Conservation (phyloP, 1,140 invertebrate genomes). For the Lasioglossum baleicum region DNA sequence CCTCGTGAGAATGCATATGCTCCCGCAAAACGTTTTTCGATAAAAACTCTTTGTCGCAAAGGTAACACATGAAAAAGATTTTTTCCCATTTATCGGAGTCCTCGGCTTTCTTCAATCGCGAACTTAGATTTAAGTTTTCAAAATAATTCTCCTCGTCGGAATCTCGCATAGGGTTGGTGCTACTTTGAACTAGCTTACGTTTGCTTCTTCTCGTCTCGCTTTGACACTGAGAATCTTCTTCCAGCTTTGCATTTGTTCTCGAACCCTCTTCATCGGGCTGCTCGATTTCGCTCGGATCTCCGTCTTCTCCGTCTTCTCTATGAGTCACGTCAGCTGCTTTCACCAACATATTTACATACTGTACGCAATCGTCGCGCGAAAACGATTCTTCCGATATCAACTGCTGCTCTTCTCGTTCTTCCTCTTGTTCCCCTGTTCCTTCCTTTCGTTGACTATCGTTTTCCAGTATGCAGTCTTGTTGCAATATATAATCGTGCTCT, state of each 20-base stretch:
- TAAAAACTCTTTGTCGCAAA: slow-evolving; percentile 77
- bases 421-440: background rate
- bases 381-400: slow-evolving; percentile 11
- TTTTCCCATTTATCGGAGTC: slow-evolving; percentile 68
- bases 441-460: background rate
- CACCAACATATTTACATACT: slow-evolving; percentile 19
- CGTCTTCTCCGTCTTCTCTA: slow-evolving; percentile 2
- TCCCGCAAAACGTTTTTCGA: slow-evolving; percentile 76
- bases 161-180: slow-evolving; percentile 47
- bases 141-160: slow-evolving; percentile 77
- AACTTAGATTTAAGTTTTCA: slow-evolving; percentile 77
- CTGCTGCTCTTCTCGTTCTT: background rate
- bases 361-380: slow-evolving; percentile 10
- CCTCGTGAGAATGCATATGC: slow-evolving; percentile 78
- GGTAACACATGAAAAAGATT: slow-evolving; percentile 75
- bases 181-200: slow-evolving; percentile 55
- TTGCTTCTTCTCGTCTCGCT: slow-evolving; percentile 65
- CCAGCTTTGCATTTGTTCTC: slow-evolving; percentile 6
- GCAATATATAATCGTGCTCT: slow-evolving; percentile 69
- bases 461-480: slow-evolving; percentile 56
- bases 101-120: slow-evolving; percentile 69
- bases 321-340: slow-evolving; percentile 20
- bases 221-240: slow-evolving; percentile 15
- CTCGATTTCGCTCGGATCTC: background rate
- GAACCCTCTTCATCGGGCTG: background rate